Base-by-base conservation (phyloP, 2,888 invertebrate genomes). In the Clanis bilineata region DNA sequence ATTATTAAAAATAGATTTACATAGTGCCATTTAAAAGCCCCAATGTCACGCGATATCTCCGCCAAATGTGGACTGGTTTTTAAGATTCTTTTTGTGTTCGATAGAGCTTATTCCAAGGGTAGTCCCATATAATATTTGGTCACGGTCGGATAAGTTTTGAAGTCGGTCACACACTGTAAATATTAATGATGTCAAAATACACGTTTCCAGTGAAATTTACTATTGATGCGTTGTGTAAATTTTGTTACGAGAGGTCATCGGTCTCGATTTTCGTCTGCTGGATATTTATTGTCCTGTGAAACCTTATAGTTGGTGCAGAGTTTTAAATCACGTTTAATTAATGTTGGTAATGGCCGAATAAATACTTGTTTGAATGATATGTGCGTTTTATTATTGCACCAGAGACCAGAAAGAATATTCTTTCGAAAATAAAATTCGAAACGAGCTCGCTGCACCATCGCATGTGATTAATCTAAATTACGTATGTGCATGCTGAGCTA, bases 161-260 rank as follows among this genome's bases (percentile, higher is more conserved):
- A 41, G 7, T 18, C 10, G 18, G 39, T 39, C 39, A 41, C 18
- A 7, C 3, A 4, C 41, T 18, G 18, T 41, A 41, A 18, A 41
- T 12, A 36, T 41, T 15, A 41, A 41, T 18, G 7, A n/a, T 9
- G 18, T 6, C 18, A 9, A 7, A 41, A 7, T 41, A 41, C 9
- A 7, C 18, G 5, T 15, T 18, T 28, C 23, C 2, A 15, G 47
- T 47, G 47, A 47, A 51, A 18, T 51, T 15, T 28, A 18, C 51
- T 3, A 23, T 12, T 44, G 23, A 44, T 18, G 51, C 28, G 10
- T 7, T 32, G 23, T 39, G 39, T 43, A 55, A 54, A 38, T 18
- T 43, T n/a, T 36, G 58, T 36, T 62, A 22, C 47, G 18, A 51
- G 51, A 32, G 28, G 32, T 51, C 51, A 51, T 51, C 28, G 51